Evolutionary conservation across 2,113 vertebrate genomes (phyloP).

Genomic region (Entosphenus tridentatus): DNA sequence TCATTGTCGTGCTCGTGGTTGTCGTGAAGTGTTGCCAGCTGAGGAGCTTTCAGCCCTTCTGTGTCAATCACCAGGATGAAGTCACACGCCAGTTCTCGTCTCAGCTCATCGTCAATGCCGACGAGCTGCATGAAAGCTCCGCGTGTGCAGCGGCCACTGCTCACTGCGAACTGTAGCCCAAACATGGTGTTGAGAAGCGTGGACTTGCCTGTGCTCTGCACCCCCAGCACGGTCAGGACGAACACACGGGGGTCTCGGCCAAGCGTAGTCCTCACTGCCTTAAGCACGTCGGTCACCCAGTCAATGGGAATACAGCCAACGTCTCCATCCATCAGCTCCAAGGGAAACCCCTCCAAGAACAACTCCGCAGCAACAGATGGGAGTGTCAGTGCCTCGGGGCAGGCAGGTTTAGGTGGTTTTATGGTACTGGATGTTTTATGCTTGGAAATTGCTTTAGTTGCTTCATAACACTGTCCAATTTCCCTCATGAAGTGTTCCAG

Average conservation of each 20-base stretch:
- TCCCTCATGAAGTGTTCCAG: slow-evolving; percentile 32
- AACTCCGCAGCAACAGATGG: slow-evolving; percentile 20
- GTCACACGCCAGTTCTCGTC: slow-evolving; percentile 11
- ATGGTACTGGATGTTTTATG: neutral
- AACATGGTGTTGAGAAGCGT: slow-evolving; percentile 45
- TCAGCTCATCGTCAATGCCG: neutral
- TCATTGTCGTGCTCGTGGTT: slow-evolving; percentile 16
- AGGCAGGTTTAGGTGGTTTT: too few species aligned
- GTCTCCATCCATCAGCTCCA: slow-evolving; percentile 39
- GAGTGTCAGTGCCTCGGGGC: slow-evolving; percentile 3
- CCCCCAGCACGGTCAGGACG: slow-evolving; percentile 31
- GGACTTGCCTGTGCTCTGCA: slow-evolving; percentile 40
- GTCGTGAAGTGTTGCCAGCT: slow-evolving; percentile 8
- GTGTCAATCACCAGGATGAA: slow-evolving; percentile 13
- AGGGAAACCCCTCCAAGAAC: slow-evolving; percentile 28
- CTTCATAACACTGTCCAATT: slow-evolving; percentile 42
- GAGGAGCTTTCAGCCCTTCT: slow-evolving; percentile 6
- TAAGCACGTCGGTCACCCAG: slow-evolving; percentile 33
- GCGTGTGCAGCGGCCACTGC: slow-evolving; percentile 8
- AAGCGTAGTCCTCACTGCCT: slow-evolving; percentile 18
- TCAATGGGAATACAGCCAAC: slow-evolving; percentile 29
- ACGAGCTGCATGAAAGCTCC: slow-evolving; percentile 9
- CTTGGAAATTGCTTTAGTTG: slow-evolving; percentile 16
- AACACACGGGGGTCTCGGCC: slow-evolving; percentile 18
- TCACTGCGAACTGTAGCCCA: slow-evolving; percentile 16